Evolutionary conservation across 1,140 invertebrate genomes (phyloP).

Genomic region (Harpegnathos saltator): DNA sequence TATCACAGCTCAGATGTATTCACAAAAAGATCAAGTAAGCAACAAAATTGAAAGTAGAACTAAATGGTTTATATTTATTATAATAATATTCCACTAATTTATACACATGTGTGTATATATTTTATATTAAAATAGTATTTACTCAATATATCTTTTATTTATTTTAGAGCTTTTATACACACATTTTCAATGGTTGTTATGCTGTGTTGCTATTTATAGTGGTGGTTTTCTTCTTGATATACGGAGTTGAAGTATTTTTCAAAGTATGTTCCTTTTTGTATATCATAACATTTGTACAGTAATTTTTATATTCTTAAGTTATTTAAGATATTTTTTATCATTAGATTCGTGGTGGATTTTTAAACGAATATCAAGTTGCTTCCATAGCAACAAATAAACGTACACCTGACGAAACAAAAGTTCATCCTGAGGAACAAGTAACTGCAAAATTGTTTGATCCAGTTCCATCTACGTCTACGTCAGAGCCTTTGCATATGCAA

Average conservation of each 20-base stretch:
- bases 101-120: background rate
- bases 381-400: slow-evolving; percentile 86
- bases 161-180: slow-evolving; percentile 90
- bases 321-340: slow-evolving; percentile 12
- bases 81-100: background rate
- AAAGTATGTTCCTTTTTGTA: slow-evolving; percentile 88
- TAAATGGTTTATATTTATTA: background rate
- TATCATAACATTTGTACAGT: slow-evolving; percentile 11
- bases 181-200: slow-evolving; percentile 96
- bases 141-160: slow-evolving; percentile 48
- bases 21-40: slow-evolving; percentile 78
- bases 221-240: slow-evolving; percentile 97
- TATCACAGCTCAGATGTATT: slow-evolving; percentile 89
- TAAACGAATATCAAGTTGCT: slow-evolving; percentile 87
- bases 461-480: slow-evolving; percentile 77
- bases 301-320: background rate
- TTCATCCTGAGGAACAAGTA: slow-evolving; percentile 80
- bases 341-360: slow-evolving; percentile 89
- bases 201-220: slow-evolving; percentile 95
- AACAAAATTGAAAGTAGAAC: background rate
- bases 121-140: background rate
- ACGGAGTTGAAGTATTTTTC: slow-evolving; percentile 97
- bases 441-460: slow-evolving; percentile 83
- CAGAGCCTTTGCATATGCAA: slow-evolving; percentile 75
- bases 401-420: slow-evolving; percentile 73